These are phyloP conservation scores for Armadillidium nasatum DNA, from an alignment of 1,140 invertebrate species.

Conservation along the genomic window DNA sequence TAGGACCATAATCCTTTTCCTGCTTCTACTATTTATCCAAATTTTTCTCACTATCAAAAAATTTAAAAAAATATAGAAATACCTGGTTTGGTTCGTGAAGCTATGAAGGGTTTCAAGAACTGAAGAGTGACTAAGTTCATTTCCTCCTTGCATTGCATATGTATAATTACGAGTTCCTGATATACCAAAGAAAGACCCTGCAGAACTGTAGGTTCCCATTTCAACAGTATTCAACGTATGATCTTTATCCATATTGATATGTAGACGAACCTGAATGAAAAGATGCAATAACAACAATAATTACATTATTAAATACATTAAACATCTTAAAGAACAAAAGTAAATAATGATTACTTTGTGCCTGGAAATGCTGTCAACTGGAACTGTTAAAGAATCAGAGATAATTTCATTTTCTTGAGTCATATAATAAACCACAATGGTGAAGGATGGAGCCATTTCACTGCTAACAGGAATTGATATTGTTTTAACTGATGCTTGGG, in stretches of 20 bases:
- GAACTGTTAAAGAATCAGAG: constrained; percentile 57
- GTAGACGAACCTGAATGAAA: constrained; percentile 42
- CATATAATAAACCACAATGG: constrained; percentile 57
- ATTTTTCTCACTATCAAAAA: neutral
- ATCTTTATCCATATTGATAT: constrained; percentile 52
- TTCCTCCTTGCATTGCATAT: constrained; percentile 51
- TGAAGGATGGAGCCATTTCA: constrained; percentile 60
- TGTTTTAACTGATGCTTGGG: constrained; percentile 48
- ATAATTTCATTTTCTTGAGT: constrained; percentile 53
- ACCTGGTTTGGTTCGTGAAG: constrained; percentile 48
- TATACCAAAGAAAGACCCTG: constrained; percentile 51
- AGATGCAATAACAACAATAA: neutral
- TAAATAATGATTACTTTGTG: constrained; percentile 39
- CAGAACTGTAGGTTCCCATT: constrained; percentile 47
- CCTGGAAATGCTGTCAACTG: constrained; percentile 54
- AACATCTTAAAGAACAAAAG: neutral
- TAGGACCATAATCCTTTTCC: too few relatives aligned
- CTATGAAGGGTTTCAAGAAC: constrained; percentile 48
- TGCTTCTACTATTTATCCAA: neutral
- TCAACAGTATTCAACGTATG: constrained; percentile 50
- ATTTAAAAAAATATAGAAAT: neutral
- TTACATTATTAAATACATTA: neutral
- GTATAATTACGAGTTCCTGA: constrained; percentile 48
- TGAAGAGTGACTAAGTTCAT: constrained; percentile 49
- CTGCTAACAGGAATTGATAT: constrained; percentile 52